Conservation (phyloP, 2,797 vertebrate genomes). For the Tragopan temminckii region DNA sequence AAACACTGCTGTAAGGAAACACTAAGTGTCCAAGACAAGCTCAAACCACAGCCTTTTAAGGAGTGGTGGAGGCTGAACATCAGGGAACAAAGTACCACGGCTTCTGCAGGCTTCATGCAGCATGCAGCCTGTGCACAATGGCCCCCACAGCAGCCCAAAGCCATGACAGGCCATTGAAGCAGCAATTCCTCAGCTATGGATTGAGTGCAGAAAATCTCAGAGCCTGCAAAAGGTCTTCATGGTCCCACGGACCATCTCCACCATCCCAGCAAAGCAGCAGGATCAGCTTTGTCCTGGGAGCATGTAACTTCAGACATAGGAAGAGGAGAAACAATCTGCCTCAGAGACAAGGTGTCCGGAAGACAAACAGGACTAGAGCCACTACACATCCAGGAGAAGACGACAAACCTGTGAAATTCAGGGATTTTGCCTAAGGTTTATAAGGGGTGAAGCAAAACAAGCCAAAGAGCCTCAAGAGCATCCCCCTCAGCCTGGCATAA, state of each 20-base stretch:
- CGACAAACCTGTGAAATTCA: background rate
- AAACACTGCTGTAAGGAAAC: conserved; percentile 36
- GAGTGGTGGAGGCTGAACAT: background rate
- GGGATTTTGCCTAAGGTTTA: background rate
- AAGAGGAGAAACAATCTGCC: background rate
- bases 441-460: background rate
- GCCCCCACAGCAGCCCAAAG: background rate
- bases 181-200: background rate
- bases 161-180: background rate
- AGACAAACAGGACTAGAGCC: background rate
- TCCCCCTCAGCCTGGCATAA: background rate
- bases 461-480: background rate
- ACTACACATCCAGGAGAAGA: background rate
- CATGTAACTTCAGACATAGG: background rate
- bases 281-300: background rate
- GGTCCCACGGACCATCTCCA: background rate
- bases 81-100: background rate
- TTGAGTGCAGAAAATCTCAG: background rate
- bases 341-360: background rate
- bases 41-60: conserved; percentile 52
- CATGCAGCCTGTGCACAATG: fast-evolving
- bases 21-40: background rate
- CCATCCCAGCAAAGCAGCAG: background rate
- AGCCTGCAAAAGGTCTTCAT: fast-evolving
- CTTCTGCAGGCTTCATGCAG: background rate